Evolutionary conservation across 2,888 invertebrate species (phyloP), one percentile per base, ranked within the genome.

Genomic region (Pristionchus japonicus): DNA sequence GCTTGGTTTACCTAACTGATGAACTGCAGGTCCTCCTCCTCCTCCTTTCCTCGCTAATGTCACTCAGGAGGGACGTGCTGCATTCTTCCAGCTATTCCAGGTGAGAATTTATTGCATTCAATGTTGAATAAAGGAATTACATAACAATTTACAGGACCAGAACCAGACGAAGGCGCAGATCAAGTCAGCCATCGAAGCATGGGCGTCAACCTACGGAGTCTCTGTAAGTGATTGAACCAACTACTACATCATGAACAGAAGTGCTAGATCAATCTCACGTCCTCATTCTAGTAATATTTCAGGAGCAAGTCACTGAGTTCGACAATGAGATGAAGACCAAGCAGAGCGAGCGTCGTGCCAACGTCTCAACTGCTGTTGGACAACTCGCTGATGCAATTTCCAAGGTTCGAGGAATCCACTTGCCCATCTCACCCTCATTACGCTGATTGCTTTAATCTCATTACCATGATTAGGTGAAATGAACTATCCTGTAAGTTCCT

Each of bases 61-160:
- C 7, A 82, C 52, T 20, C 82, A 52, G 52, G 82, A 82, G 31
- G 82, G 82, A 7, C 52, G 52, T 4, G 20, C 0, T 1, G 82
- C 82, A 52, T 82, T 82, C 82, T 82, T 82, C 82, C 52, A 52
- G 52, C 23, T 82, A 1, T 82, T 82, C 82, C 82, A 82, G 77
- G 77, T 43, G 11, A 7, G 70, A 4, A n/a, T 40, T 47, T 37
- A 23, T 9, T 6, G 0, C 3, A n/a, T n/a, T n/a, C 3, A 17
- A 52, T 57, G 23, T n/a, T 7, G 23, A 57, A 23, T n/a, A 3
- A 6, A 13, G 1, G 7, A 31, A 31, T 0, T 64, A 23, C 17
- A 6, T 11, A 7, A 40, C 4, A 7, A 20, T 31, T 74, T 74
- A 20, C 77, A 77, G 82, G 82, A 82, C n/a, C 82, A 82, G 52